phyloP scores from a whole-genome alignment of 2,797 vertebrate species.

The Scarus forsteni region DNA sequence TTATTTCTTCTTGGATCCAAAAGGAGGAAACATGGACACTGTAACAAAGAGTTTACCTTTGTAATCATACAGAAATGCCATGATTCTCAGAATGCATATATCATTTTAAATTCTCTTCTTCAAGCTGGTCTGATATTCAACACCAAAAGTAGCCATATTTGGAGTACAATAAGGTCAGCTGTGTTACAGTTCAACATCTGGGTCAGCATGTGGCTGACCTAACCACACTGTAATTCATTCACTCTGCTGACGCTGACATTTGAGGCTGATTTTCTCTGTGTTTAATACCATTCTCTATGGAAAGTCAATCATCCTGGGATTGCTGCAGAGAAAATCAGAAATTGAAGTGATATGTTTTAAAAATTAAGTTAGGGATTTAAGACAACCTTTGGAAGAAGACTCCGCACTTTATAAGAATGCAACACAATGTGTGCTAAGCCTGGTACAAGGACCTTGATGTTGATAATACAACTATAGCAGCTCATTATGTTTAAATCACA shows the following conservation, averaged over 20 bases:
- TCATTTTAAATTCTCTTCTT: neutral
- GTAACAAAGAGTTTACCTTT: neutral
- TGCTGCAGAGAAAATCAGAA: neutral
- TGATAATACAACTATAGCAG: too few species aligned
- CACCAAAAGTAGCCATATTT: too few species aligned
- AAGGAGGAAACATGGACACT: neutral
- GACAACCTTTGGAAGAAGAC: too few species aligned
- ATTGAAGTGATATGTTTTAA: neutral
- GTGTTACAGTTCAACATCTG: neutral
- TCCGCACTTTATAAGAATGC: too few species aligned
- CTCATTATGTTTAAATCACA: too few species aligned
- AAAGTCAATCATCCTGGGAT: neutral
- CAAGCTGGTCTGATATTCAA: neutral
- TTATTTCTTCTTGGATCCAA: neutral
- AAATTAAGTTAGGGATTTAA: too few species aligned
- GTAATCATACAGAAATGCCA: neutral
- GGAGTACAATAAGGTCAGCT: neutral
- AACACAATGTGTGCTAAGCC: too few species aligned
- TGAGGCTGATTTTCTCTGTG: neutral
- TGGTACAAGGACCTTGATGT: too few species aligned
- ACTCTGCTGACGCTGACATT: too few species aligned
- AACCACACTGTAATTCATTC: neutral
- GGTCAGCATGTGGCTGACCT: neutral
- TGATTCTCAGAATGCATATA: neutral
- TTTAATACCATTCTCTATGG: neutral